A percentile compares a stretch with the other conserved stretches of the same genome.
Conservation (phyloP, 2,797 vertebrate species). For the Tangara arthus region DNA sequence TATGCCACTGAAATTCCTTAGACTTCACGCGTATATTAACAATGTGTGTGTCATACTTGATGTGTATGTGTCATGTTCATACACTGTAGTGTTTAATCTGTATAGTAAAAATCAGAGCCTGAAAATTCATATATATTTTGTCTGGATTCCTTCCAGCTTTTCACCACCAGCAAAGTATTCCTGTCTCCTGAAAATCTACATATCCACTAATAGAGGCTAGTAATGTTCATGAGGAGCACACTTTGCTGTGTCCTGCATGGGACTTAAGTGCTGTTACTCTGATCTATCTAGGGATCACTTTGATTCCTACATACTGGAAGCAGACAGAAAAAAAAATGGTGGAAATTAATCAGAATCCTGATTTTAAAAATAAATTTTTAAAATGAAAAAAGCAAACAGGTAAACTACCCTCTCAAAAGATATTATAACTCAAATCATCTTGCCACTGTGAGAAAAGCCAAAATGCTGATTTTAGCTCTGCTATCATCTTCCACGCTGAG, state of each 20-base stretch:
- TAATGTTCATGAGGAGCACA: background rate
- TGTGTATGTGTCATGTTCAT: background rate
- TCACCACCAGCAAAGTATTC: background rate
- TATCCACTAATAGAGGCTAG: rapidly evolving
- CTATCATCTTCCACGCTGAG: rapidly evolving
- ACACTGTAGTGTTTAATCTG: background rate
- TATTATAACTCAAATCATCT: background rate
- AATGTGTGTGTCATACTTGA: background rate
- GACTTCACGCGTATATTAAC: too few relatives aligned
- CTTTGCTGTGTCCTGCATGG: background rate
- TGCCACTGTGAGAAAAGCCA: background rate
- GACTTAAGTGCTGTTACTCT: background rate
- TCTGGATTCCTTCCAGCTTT: background rate
- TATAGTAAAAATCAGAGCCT: background rate
- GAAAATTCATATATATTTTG: background rate
- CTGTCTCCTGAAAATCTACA: background rate
- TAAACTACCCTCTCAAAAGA: rapidly evolving
- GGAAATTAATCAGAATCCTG: background rate
- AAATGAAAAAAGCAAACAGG: too few relatives aligned
- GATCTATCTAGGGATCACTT: background rate
- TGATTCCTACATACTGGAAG: background rate
- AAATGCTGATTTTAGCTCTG: background rate
- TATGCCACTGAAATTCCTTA: background rate
- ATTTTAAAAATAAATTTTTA: background rate
- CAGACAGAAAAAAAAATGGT: background rate